A percentile compares a stretch with the other conserved stretches of the same genome.
Evolutionary conservation across 2,113 vertebrate species (phyloP).

Genomic region (Balaenoptera acutorostrata): DNA sequence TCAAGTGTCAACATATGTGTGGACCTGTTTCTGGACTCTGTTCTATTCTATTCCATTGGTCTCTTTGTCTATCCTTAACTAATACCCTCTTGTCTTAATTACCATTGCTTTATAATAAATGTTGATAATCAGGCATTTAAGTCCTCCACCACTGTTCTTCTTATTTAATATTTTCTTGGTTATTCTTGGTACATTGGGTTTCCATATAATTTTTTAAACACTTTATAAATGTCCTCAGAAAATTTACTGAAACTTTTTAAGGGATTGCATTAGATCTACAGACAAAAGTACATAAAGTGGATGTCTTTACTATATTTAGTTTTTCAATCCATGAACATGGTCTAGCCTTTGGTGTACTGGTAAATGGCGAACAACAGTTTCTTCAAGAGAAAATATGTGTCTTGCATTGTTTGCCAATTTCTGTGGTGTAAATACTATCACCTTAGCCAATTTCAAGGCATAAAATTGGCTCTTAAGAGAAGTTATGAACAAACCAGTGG

Average conservation of each 20-base stretch:
- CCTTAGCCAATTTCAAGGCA: too few species aligned
- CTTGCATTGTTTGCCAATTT: not conserved
- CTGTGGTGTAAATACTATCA: not conserved
- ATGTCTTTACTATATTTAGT: not conserved
- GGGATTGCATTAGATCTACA: too few species aligned
- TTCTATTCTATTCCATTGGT: not conserved
- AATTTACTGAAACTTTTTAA: not conserved
- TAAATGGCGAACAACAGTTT: fast-evolving
- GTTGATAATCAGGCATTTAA: not conserved
- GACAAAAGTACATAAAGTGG: too few species aligned
- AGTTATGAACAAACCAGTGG: fast-evolving
- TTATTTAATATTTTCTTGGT: not conserved
- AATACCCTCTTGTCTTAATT: too few species aligned
- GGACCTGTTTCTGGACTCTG: not conserved
- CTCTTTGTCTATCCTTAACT: not conserved
- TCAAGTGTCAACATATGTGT: not conserved
- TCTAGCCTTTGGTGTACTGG: too few species aligned
- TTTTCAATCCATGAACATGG: not conserved
- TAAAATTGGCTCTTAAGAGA: fast-evolving
- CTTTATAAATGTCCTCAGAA: not conserved
- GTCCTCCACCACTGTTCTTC: too few species aligned
- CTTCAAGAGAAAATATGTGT: not conserved
- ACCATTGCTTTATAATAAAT: not conserved
- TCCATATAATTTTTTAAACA: not conserved
- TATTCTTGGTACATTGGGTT: not conserved